These are phyloP conservation scores for Trachelus troglodyta DNA, from an alignment of 2,888 invertebrate species.

Conservation along the genomic window DNA sequence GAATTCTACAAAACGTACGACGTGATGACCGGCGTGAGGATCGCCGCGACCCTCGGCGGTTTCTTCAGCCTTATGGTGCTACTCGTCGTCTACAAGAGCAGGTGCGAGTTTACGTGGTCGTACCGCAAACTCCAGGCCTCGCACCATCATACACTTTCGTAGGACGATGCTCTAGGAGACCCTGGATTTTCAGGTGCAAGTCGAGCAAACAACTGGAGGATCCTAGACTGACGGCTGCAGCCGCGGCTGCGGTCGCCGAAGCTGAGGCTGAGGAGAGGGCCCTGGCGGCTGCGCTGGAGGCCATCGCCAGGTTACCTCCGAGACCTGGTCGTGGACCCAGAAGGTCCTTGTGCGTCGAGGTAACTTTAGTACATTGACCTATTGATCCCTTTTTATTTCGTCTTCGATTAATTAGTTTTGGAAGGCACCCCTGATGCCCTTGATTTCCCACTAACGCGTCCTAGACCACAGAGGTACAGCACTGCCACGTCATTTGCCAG, in stretches of 20 bases:
- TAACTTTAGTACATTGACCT: slow-evolving; percentile 28
- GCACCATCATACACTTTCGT: neutral
- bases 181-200: slow-evolving; percentile 60
- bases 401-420: neutral
- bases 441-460: neutral
- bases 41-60: slow-evolving; percentile 90
- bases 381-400: neutral
- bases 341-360: slow-evolving; percentile 78
- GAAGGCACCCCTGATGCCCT: neutral
- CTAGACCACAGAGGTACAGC: neutral
- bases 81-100: slow-evolving; percentile 90
- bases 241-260: slow-evolving; percentile 79
- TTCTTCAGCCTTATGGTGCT: slow-evolving; percentile 93
- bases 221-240: slow-evolving; percentile 80
- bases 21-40: slow-evolving; percentile 92
- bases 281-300: slow-evolving; percentile 79
- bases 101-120: slow-evolving; percentile 32
- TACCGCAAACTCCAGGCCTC: neutral
- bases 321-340: slow-evolving; percentile 69
- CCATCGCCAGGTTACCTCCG: slow-evolving; percentile 67
- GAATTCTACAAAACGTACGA: slow-evolving; percentile 92
- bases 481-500: slow-evolving; percentile 24
- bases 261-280: slow-evolving; percentile 79
- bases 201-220: slow-evolving; percentile 69
- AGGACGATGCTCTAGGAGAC: neutral